Evolutionary conservation across 2,888 invertebrate genomes (phyloP).

Genomic region (Cylloceria caligata): DNA sequence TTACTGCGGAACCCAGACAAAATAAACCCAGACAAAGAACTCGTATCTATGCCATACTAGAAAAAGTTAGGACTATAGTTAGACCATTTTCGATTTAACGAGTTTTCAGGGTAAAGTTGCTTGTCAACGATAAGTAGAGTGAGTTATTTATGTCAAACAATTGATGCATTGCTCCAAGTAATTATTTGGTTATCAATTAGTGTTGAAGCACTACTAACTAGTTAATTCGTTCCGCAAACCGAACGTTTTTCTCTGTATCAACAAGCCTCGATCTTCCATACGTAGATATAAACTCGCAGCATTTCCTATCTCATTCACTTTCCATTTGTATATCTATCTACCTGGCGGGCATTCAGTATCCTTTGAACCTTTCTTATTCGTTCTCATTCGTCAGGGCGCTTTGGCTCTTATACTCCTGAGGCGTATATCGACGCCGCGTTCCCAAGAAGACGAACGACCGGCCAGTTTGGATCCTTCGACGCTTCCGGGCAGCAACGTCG

Average conservation of each 20-base stretch:
- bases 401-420: conserved; percentile 34
- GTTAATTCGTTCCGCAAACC: too few relatives aligned
- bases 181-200: too few relatives aligned
- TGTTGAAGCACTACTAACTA: too few relatives aligned
- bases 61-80: not conserved
- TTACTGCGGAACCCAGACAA: conserved; percentile 54
- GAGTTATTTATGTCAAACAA: too few relatives aligned
- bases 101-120: not conserved
- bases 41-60: not conserved
- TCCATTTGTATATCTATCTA: conserved; percentile 21
- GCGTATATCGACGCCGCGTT: conserved; percentile 53
- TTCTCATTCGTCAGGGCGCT: conserved; percentile 17
- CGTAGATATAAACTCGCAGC: not conserved
- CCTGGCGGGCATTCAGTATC: conserved; percentile 14
- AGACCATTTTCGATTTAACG: not conserved
- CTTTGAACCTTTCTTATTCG: conserved; percentile 22
- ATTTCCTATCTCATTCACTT: conserved; percentile 12
- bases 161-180: too few relatives aligned
- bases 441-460: conserved; percentile 59
- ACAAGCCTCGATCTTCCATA: not conserved
- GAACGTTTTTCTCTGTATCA: not conserved
- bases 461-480: conserved; percentile 36
- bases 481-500: conserved; percentile 37
- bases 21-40: too few relatives aligned
- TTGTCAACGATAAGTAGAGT: too few relatives aligned